A percentile compares a stretch with the other conserved stretches of the same genome.
phyloP scores from a whole-genome alignment of 1,140 invertebrate genomes.

The Heliconius nattereri region DNA sequence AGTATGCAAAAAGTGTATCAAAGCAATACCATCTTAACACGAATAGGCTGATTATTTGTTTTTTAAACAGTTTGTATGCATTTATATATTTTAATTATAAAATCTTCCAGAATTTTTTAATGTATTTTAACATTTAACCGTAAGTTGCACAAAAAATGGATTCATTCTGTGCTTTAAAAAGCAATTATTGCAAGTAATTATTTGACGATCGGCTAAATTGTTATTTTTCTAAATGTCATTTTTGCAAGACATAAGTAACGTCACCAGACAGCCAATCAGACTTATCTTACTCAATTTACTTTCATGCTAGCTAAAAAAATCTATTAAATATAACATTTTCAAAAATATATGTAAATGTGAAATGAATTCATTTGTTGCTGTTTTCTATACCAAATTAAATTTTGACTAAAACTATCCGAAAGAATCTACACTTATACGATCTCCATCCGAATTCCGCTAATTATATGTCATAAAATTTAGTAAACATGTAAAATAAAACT shows the following conservation, averaged over 20 bases:
- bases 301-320: too few species aligned
- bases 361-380: not conserved
- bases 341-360: not conserved
- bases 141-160: conserved; percentile 15
- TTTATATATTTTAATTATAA: conserved; percentile 18
- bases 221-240: too few species aligned
- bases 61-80: conserved; percentile 6
- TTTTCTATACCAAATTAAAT: not conserved
- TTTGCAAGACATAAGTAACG: too few species aligned
- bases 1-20: not conserved
- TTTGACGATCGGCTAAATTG: too few species aligned
- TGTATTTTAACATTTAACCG: conserved; percentile 21
- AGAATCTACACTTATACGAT: conserved; percentile 20
- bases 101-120: conserved; percentile 9
- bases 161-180: too few species aligned
- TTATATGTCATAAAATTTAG: conserved; percentile 48
- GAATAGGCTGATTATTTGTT: not conserved
- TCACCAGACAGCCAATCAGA: too few species aligned
- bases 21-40: not conserved
- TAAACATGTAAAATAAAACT: conserved; percentile 26
- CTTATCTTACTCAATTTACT: too few species aligned
- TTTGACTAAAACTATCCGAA: not conserved
- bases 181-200: too few species aligned
- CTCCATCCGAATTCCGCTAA: conserved; percentile 50
- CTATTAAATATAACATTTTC: not conserved